Evolutionary conservation across 2,797 vertebrate species (phyloP), one percentile per base, ranked within the genome.

Genomic region (Hephaestus fuliginosus): DNA sequence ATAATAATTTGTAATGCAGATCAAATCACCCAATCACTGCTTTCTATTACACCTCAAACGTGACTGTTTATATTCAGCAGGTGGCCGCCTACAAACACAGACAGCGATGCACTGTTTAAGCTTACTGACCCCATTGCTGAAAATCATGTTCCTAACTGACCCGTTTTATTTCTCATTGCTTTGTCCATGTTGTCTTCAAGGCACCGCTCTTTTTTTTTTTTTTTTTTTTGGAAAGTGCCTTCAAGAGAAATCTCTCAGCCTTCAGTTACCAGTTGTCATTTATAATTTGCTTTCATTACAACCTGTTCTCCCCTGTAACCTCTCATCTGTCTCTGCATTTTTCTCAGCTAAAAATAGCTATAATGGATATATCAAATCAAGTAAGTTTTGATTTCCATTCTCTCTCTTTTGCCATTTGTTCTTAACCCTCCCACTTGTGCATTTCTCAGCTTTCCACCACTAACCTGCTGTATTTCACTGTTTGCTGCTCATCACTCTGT

Each of bases 281-380:
- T 89, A 81, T 88, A 72, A 92, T 93, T 92, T 89, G 79, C 84
- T 89, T 78, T 89, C 88, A 90, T 87, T 91, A 30, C 76, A 18
- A 65, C 77, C 71, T 81, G 84, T 90, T 90, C 85, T 75, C 78
- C 65, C 71, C 74, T 91, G 71, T 95, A 93, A 95, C 91, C 82
- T 92, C 71, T 93, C 91, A 87, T 93, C 74, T 94, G 88, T 95
- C 83, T 96, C 85, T 95, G 81, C 91, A 87, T 94, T 95, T 85
- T 93, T 90, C 92, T 92, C 93, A 96, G 96, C 96, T 91, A 96
- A 96, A 95, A 96, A 94, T 95, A 96, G 92, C 93, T 96, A 96
- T 94, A 96, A 96, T 76, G 96, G 96, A 96, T 96, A 95, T 93
- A 96, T 96, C 94, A 96, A 96, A 93, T 95, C 96, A 95, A 95